Evolutionary conservation across 1,140 invertebrate species (phyloP).

Genomic region (Lepidurus packardi): DNA sequence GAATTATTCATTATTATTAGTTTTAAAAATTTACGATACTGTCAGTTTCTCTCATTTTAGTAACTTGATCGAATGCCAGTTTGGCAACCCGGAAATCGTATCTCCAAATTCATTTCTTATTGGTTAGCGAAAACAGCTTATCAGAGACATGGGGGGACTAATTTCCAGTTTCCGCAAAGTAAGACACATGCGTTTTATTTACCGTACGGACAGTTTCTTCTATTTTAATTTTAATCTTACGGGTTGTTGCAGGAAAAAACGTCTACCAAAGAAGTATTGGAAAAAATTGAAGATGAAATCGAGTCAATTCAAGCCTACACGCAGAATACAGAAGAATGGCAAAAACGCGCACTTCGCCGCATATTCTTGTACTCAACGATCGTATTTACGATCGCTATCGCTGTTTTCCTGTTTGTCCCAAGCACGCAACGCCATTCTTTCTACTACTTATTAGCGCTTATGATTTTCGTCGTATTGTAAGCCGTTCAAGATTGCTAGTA

Average conservation of each 20-base stretch:
- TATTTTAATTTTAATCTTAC: no score
- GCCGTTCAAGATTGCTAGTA: conserved; percentile 43
- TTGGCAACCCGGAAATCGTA: background rate
- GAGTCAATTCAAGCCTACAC: conserved; percentile 71
- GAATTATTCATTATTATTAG: no score
- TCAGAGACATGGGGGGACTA: background rate
- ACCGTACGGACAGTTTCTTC: no score
- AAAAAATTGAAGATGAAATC: conserved; percentile 70
- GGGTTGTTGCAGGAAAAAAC: conserved; percentile 66
- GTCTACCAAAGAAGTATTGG: conserved; percentile 62
- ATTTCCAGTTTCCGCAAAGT: conserved; percentile 10
- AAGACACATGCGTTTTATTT: conserved; percentile 13
- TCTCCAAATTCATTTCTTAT: background rate
- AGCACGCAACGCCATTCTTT: conserved; percentile 58
- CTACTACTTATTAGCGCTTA: conserved; percentile 63
- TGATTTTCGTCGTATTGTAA: conserved; percentile 73
- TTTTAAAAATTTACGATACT: background rate
- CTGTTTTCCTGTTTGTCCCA: conserved; percentile 65
- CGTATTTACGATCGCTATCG: conserved; percentile 66
- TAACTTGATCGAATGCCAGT: background rate
- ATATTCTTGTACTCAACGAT: conserved; percentile 72
- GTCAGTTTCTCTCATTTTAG: background rate
- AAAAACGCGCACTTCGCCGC: conserved; percentile 70
- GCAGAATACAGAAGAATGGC: conserved; percentile 65
- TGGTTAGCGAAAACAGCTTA: background rate